These are phyloP conservation scores for Poecile atricapillus DNA, from an alignment of 2,113 vertebrate species.

Conservation along the genomic window DNA sequence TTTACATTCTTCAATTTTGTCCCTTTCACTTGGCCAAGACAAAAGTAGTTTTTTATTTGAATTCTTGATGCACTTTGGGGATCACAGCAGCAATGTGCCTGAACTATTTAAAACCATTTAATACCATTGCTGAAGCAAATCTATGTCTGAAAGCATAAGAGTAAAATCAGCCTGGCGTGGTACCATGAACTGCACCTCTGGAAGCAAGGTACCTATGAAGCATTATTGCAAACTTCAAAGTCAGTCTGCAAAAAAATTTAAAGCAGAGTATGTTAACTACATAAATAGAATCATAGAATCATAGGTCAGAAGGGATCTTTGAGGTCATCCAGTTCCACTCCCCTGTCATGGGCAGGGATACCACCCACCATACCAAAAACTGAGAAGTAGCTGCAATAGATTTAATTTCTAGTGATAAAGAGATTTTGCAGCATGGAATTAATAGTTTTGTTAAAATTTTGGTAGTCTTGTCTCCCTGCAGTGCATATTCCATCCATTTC, in stretches of 20 bases:
- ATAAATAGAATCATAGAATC: background rate
- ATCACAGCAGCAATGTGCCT: background rate
- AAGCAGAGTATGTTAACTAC: background rate
- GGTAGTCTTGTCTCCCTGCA: background rate
- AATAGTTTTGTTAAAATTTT: background rate
- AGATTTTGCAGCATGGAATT: background rate
- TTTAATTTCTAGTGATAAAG: background rate
- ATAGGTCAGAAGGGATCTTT: background rate
- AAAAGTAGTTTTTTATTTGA: background rate
- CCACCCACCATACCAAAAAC: background rate
- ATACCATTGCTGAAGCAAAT: background rate
- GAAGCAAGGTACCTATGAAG: background rate
- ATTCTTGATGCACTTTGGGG: background rate
- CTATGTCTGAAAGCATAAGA: background rate
- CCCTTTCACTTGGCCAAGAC: background rate
- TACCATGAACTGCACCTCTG: background rate
- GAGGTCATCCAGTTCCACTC: background rate
- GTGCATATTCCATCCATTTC: background rate
- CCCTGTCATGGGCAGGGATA: background rate
- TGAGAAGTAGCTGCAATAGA: background rate
- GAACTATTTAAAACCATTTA: background rate
- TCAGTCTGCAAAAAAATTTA: background rate
- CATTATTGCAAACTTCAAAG: background rate
- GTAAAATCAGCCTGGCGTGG: background rate
- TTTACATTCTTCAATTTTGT: background rate